Percentiles rank a stretch among this genome's conserved stretches.
These are phyloP conservation scores for Guaruba guarouba DNA, from an alignment of 2,113 vertebrate genomes.

Conservation along the genomic window DNA sequence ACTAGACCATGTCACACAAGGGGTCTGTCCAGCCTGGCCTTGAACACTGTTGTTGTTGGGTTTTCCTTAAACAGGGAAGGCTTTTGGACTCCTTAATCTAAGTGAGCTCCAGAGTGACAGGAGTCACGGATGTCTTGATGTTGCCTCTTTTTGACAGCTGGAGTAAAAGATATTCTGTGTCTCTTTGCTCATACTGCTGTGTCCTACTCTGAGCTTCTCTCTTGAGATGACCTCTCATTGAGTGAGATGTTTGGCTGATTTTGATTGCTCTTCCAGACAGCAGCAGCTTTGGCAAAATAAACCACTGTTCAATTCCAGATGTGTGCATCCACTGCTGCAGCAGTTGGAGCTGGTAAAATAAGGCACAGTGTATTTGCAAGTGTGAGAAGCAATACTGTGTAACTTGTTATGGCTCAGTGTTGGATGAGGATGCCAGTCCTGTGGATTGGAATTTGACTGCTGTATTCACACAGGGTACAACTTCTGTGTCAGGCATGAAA, in stretches of 20 bases:
- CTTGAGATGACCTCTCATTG: neutral
- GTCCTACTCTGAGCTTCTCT: neutral
- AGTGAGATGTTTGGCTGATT: neutral
- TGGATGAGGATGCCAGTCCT: neutral
- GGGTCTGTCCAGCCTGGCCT: neutral
- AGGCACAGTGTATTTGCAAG: neutral
- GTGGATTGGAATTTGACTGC: neutral
- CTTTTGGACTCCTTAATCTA: neutral
- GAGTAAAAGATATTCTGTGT: neutral
- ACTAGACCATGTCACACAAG: neutral
- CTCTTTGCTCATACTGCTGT: neutral
- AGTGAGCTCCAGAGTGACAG: neutral
- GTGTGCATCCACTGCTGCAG: neutral
- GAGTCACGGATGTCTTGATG: neutral
- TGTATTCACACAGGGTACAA: fast-evolving
- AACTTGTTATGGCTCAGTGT: neutral
- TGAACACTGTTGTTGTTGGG: neutral
- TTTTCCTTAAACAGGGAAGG: neutral
- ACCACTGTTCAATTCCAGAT: neutral
- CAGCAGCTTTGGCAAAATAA: neutral
- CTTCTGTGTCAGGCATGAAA: neutral
- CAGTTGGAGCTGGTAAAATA: neutral
- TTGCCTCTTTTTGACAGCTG: neutral
- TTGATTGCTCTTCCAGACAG: neutral
- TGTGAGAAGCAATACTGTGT: neutral